Percentiles rank a stretch among this genome's conserved stretches.
Conservation (phyloP, 2,797 vertebrate genomes). For the Peromyscus eremicus region DNA sequence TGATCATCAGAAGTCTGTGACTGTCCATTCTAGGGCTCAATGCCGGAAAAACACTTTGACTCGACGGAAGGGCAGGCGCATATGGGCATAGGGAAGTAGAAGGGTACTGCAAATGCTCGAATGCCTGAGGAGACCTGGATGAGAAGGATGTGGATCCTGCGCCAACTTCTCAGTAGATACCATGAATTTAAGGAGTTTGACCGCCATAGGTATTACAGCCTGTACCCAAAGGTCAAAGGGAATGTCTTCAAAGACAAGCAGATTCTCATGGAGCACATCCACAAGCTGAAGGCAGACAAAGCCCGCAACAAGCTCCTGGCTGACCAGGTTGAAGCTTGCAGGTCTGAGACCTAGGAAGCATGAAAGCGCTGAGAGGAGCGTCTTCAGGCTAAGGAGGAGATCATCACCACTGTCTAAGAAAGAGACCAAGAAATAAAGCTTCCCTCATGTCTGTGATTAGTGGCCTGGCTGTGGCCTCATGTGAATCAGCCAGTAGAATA, state of each 20-base stretch:
- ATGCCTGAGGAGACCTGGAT: not conserved
- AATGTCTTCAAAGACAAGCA: not conserved
- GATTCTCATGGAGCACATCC: not conserved
- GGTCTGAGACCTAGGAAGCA: not conserved
- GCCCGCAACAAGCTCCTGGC: not conserved
- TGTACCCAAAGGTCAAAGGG: not conserved
- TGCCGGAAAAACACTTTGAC: not conserved
- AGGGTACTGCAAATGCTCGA: not conserved
- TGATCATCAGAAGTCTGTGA: not conserved
- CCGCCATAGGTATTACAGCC: not conserved
- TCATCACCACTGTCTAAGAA: not conserved
- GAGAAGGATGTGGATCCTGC: not conserved
- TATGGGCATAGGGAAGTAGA: not conserved
- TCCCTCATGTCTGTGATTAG: not conserved
- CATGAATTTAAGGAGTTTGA: not conserved
- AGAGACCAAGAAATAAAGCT: not conserved
- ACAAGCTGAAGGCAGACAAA: not conserved
- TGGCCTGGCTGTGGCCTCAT: not conserved
- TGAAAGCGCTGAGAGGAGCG: rapidly evolving
- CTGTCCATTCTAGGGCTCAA: not conserved
- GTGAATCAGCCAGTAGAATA: not conserved
- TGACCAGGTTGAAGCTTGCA: not conserved
- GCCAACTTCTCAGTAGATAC: not conserved
- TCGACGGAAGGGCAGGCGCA: rapidly evolving
- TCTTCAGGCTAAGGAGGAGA: not conserved